Evolutionary conservation across 1,140 invertebrate genomes (phyloP), one percentile per base, ranked within the genome.

Genomic region (Drosophila pachea): DNA sequence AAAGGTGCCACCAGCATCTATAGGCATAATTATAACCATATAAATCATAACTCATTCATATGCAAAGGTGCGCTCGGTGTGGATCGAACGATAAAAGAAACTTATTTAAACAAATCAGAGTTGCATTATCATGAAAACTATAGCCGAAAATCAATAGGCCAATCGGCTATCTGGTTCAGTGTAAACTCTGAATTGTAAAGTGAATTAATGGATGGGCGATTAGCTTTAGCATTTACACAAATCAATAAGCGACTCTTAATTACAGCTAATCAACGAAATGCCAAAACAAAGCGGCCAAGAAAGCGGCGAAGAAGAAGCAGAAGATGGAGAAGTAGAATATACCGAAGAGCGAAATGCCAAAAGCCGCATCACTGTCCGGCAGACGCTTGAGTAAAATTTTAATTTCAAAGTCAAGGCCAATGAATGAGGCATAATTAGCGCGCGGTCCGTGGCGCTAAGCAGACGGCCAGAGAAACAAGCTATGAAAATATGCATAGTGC

Each of bases 351-450:
- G n/a, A 67, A 31, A 52, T 32, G 48, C 5, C 32, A 11, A 45
- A 12, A 60, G 38, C 45, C 11, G 16, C 7, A 33, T 31, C 11
- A 32, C 22, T 22, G 1, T 22, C 22, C 22, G 60, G 56, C 60
- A 70, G 16, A 61, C 7, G 38, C 49, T 48, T 66, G 62, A 49
- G 54, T 67, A 58, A 50, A 60, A 33, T 74, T 43, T 48, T 42
- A 45, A 60, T 60, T 54, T 22, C 76, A 73, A 79, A 68, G 68
- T 76, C 73, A 75, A 79, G 76, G 76, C 38, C 74, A 60, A 22
- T 45, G 59, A 29, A 22, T 42, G 58, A 35, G 32, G 7, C 54
- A 50, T 67, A 67, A 60, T 60, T 60, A 67, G 42, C 64, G 48
- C 56, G n/a, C 32, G 1, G 16, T 58, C 22, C n/a, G 48, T 60